These are phyloP conservation scores for Sebastes iracundus DNA, from an alignment of 2,797 vertebrate genomes.

Conservation along the genomic window DNA sequence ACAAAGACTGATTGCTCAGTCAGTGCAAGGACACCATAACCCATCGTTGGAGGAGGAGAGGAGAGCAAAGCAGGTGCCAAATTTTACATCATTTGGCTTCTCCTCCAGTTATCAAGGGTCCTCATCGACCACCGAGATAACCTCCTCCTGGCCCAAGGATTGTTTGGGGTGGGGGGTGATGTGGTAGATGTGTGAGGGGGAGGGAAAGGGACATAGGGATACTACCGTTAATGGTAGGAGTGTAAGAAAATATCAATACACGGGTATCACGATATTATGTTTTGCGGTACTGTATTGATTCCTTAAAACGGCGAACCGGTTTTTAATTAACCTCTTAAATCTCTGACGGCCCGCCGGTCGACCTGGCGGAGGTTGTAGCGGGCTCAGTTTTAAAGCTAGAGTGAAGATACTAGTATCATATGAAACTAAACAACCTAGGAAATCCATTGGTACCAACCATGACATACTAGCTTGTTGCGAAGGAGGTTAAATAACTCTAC, in stretches of 20 bases:
- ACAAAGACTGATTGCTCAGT: conserved; percentile 42
- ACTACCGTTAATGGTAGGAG: neutral
- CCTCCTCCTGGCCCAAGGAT: neutral
- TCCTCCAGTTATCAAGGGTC: neutral
- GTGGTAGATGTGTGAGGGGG: neutral
- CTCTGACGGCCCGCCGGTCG: too few species aligned
- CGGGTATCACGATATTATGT: too few species aligned
- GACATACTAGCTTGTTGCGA: too few species aligned
- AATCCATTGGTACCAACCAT: too few species aligned
- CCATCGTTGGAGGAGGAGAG: neutral
- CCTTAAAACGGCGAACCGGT: too few species aligned
- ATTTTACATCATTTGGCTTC: conserved; percentile 14
- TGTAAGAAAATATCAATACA: neutral
- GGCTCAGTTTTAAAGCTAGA: too few species aligned
- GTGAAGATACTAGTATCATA: too few species aligned
- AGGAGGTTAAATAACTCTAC: too few species aligned
- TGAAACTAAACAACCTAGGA: too few species aligned
- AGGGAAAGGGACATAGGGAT: neutral
- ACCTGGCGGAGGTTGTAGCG: too few species aligned
- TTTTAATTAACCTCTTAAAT: too few species aligned
- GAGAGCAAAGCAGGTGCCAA: conserved; percentile 9
- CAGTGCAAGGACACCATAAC: conserved; percentile 28
- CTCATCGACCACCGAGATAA: neutral
- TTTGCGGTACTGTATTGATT: too few species aligned
- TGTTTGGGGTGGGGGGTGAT: neutral